phyloP scores from a whole-genome alignment of 2,113 vertebrate species.

The Onychorhynchus coronatus region DNA sequence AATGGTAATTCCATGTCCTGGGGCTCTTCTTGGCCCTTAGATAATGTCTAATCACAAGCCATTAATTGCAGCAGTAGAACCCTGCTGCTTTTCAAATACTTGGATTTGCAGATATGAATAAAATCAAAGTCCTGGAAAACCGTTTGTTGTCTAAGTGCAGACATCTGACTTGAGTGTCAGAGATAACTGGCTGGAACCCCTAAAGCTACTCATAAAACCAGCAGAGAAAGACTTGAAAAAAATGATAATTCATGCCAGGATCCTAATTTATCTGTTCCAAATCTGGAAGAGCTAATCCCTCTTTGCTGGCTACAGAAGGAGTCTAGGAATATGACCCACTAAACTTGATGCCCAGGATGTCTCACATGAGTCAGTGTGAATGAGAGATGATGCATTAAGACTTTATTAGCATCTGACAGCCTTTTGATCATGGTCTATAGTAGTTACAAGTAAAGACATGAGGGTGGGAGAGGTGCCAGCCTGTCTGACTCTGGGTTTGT shows the following conservation, averaged over 20 bases:
- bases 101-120: neutral
- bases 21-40: neutral
- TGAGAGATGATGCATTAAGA: constrained; percentile 39
- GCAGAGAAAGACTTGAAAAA: neutral
- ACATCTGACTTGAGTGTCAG: neutral
- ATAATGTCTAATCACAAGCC: neutral
- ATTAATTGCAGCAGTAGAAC: neutral
- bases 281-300: constrained; percentile 5
- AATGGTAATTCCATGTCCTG: neutral
- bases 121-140: neutral
- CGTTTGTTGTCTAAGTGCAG: neutral
- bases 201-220: neutral
- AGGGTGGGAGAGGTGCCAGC: constrained; percentile 41
- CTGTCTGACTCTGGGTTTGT: constrained; percentile 37
- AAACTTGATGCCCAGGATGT: neutral
- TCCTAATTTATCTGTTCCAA: neutral
- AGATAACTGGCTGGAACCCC: neutral
- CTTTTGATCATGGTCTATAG: constrained; percentile 13
- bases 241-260: neutral
- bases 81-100: neutral
- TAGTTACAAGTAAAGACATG: constrained; percentile 1
- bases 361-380: constrained; percentile 23
- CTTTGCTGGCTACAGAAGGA: neutral
- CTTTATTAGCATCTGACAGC: constrained; percentile 48
- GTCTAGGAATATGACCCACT: neutral